These are phyloP conservation scores for Caenorhabditis sp. DNA, from an alignment of 2,888 invertebrate species.

Conservation along the genomic window DNA sequence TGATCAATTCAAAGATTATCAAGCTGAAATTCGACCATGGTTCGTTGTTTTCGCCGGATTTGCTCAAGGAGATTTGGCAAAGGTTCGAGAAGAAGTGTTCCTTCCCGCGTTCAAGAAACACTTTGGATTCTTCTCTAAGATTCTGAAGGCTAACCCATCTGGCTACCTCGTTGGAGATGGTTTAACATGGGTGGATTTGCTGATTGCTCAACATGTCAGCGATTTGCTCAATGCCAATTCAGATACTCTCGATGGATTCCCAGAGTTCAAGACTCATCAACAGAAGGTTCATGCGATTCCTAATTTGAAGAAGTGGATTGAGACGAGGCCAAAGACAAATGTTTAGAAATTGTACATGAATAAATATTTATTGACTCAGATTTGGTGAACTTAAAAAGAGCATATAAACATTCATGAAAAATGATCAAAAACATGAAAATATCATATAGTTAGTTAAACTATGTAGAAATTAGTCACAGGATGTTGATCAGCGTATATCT, in stretches of 20 bases:
- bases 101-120: slow-evolving; percentile 59
- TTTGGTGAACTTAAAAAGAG: too few species aligned
- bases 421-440: too few species aligned
- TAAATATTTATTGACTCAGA: too few species aligned
- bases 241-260: slow-evolving; percentile 49
- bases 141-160: slow-evolving; percentile 23
- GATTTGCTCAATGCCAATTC: slow-evolving; percentile 47
- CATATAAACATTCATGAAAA: too few species aligned
- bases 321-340: slow-evolving; percentile 50
- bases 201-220: slow-evolving; percentile 54
- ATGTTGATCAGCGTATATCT: too few species aligned
- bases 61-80: slow-evolving; percentile 40
- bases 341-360: neutral
- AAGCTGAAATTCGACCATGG: slow-evolving; percentile 38
- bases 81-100: slow-evolving; percentile 44
- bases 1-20: slow-evolving; percentile 57
- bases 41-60: slow-evolving; percentile 37
- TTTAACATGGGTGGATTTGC: slow-evolving; percentile 18
- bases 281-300: slow-evolving; percentile 58
- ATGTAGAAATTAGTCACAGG: too few species aligned
- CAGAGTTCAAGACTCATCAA: slow-evolving; percentile 46
- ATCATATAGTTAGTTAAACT: too few species aligned
- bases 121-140: slow-evolving; percentile 51
- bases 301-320: slow-evolving; percentile 58
- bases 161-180: slow-evolving; percentile 41